Base-by-base conservation (phyloP, 1,140 invertebrate species). In the Magallana angulata region DNA sequence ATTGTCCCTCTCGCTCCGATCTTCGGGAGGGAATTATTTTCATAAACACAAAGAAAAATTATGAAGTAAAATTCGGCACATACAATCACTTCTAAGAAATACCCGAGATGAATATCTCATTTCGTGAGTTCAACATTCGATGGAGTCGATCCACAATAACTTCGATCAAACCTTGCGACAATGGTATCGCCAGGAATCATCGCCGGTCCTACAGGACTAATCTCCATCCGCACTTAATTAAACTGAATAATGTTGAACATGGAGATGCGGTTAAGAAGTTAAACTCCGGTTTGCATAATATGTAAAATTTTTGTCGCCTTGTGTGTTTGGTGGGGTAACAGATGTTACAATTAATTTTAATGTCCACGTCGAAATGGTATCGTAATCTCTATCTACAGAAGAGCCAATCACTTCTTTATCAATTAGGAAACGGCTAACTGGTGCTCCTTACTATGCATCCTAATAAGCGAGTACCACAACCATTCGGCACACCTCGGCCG, bases 11-110 rank as follows among this genome's bases (percentile, higher is more conserved):
- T 30, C 24, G 24, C 24, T 76, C 36, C 68, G 68, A 12, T 8
- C 9, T 30, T 76, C 24, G 68, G 68, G 36, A 12, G 24, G 60
- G 68, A 76, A 76, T 76, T 76, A 76, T 76, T 76, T 76, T 76
- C 18, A 76, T 76, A 76, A 76, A 76, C 68, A 76, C 68, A 76
- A 76, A 76, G 68, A 30, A 76, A 76, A 36, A 76, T 76, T 76
- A 76, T 76, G 24, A 76, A 76, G 68, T 76, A 36, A 76, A 76
- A 76, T 30, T 76, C 24, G 68, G 68, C 68, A 76, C 24, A 12
- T 76, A 76, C 68, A 76, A 76, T 76, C 68, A 30, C 68, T 76
- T 76, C 68, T 76, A 76, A 76, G 68, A 76, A 76, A 36, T 76
- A 76, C 24, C 7, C 68, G 7, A 76, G 68, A 76, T 76, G 68